Conservation (phyloP, 2,888 invertebrate species). For the Thereva nobilitata region DNA sequence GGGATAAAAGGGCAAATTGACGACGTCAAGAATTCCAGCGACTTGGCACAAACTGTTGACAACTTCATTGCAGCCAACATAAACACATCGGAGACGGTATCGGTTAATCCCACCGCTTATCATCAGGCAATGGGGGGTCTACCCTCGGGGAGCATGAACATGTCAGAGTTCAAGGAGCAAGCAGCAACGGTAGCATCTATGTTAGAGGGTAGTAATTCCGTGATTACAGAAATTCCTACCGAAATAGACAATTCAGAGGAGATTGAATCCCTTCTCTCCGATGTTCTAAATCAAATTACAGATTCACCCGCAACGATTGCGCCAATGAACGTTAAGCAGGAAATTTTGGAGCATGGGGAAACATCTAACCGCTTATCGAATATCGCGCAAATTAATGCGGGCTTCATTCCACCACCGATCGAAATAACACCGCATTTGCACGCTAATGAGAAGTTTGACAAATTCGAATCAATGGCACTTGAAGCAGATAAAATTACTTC, state of each 20-base stretch:
- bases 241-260: constrained; percentile 46
- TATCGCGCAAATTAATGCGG: constrained; percentile 52
- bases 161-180: constrained; percentile 55
- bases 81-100: constrained; percentile 17
- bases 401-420: constrained; percentile 44
- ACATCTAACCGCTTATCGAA: constrained; percentile 49
- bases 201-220: constrained; percentile 44
- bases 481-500: neutral
- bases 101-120: constrained; percentile 11
- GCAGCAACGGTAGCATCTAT: constrained; percentile 57
- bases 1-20: neutral
- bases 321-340: constrained; percentile 3
- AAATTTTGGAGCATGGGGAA: constrained; percentile 7
- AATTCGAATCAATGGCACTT: constrained; percentile 32
- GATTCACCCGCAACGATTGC: constrained; percentile 24
- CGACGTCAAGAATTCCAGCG: constrained; percentile 2
- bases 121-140: constrained; percentile 44
- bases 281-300: constrained; percentile 54
- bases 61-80: constrained; percentile 18
- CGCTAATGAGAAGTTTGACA: constrained; percentile 28
- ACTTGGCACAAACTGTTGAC: constrained; percentile 19
- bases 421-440: constrained; percentile 12
- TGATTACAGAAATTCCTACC: neutral
- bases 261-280: constrained; percentile 54
- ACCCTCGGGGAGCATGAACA: constrained; percentile 50